A percentile compares a stretch with the other conserved stretches of the same genome.
These are phyloP conservation scores for Apis dorsata DNA, from an alignment of 1,140 invertebrate species.

Conservation along the genomic window DNA sequence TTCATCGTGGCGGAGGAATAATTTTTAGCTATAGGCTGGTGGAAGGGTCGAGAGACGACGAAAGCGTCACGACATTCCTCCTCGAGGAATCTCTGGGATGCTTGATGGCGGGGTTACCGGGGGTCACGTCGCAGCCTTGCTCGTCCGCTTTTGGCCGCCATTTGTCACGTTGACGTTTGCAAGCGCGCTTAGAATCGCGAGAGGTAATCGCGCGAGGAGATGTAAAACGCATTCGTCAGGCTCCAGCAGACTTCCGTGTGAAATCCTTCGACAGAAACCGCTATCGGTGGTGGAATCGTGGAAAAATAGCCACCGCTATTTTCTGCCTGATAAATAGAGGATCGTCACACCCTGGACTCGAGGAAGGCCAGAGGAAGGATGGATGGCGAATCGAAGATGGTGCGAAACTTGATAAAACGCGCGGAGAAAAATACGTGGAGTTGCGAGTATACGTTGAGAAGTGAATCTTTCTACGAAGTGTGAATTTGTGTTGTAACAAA, in stretches of 20 bases:
- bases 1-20: constrained; percentile 29
- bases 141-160: constrained; percentile 62
- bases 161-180: constrained; percentile 72
- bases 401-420: background rate
- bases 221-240: constrained; percentile 73
- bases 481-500: no score
- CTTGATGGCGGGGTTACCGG: constrained; percentile 47
- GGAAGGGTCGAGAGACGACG: constrained; percentile 22
- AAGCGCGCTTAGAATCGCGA: constrained; percentile 63
- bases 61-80: constrained; percentile 43
- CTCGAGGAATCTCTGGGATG: constrained; percentile 45
- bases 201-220: constrained; percentile 67
- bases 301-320: constrained; percentile 36
- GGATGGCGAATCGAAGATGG: background rate
- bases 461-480: no score
- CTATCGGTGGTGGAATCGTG: constrained; percentile 19
- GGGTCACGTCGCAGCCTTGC: constrained; percentile 59
- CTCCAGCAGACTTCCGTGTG: constrained; percentile 57
- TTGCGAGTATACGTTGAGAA: no score
- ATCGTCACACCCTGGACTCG: background rate
- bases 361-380: background rate
- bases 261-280: constrained; percentile 58
- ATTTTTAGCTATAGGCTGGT: constrained; percentile 40
- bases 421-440: background rate
- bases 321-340: constrained; percentile 46